Evolutionary conservation across 2,797 vertebrate genomes (phyloP), one percentile per base, ranked within the genome.

Genomic region (Gallinago stenura): DNA sequence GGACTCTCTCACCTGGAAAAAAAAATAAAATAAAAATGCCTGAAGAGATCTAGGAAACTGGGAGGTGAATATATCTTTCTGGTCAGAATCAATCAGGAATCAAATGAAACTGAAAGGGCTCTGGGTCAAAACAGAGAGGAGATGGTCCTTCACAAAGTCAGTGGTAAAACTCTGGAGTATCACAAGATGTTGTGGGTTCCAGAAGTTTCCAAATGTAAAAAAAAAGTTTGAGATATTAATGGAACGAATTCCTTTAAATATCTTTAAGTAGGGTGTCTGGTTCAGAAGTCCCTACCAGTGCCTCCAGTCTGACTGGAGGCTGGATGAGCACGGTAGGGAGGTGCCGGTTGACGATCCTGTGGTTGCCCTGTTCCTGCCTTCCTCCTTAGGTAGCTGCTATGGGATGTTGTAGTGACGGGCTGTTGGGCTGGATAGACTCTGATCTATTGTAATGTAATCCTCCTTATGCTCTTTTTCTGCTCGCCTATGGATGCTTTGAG

Each of bases 401-500:
- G 1, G 5, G 17, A 25, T 28, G 1, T 7, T 7, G 26, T 12
- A 78, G 15, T n/a, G 70, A 6, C 20, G 31, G 65, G 46, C 28
- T 71, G 37, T 19, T 57, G 51, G 41, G 22, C 26, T 78, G 66
- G 24, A 31, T 5, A 25, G 20, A 17, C 14, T 51, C 54, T 9
- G 28, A 6, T 78, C 31, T 48, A 31, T 71, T 35, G 33, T 58
- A 28, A 22, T 14, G 17, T 37, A 33, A 25, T 48, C 24, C 14
- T 68, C 18, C 9, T 85, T 17, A 8, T 2, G 19, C 2, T 61
- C 1, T 65, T 68, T 26, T 68, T 26, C 48, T 66, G 14, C 9
- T 45, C 15, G 10, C 16, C 33, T 79, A 0, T 11, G 10, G 37
- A 6, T 1, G 0, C 19, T 73, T 69, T 11, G 28, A 33, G 57